phyloP scores from a whole-genome alignment of 2,888 invertebrate genomes.

The Pollenia labialis region DNA sequence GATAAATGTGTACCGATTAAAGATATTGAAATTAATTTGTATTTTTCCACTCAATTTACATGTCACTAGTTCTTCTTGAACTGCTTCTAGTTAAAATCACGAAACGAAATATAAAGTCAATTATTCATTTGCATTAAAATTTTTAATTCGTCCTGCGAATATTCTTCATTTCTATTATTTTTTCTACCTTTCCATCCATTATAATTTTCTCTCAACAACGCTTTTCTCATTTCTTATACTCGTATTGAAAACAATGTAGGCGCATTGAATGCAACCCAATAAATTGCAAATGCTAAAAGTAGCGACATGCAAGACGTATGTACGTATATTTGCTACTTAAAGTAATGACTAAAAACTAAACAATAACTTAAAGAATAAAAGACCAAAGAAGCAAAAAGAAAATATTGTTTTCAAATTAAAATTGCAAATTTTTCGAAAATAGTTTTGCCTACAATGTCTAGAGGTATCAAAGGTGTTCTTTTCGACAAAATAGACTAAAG shows the following conservation, averaged over 20 bases:
- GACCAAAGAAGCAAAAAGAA: background rate
- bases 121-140: too few relatives aligned
- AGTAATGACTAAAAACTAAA: constrained; percentile 49
- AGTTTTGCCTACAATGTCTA: constrained; percentile 55
- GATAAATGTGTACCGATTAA: too few relatives aligned
- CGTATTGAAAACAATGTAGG: constrained; percentile 27
- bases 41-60: too few relatives aligned
- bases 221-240: constrained; percentile 37
- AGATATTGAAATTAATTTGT: too few relatives aligned
- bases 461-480: constrained; percentile 41
- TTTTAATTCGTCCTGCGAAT: background rate
- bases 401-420: constrained; percentile 67
- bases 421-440: constrained; percentile 70
- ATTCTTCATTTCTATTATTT: too few relatives aligned
- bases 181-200: background rate
- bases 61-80: too few relatives aligned
- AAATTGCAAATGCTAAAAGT: constrained; percentile 39
- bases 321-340: constrained; percentile 56
- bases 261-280: constrained; percentile 40
- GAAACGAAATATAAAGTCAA: too few relatives aligned
- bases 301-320: constrained; percentile 48
- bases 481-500: constrained; percentile 28
- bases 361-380: background rate
- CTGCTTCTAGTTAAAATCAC: too few relatives aligned
- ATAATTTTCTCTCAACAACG: background rate